Base-by-base conservation (phyloP, 2,797 vertebrate genomes). In the Microctenopoma lineatum region DNA sequence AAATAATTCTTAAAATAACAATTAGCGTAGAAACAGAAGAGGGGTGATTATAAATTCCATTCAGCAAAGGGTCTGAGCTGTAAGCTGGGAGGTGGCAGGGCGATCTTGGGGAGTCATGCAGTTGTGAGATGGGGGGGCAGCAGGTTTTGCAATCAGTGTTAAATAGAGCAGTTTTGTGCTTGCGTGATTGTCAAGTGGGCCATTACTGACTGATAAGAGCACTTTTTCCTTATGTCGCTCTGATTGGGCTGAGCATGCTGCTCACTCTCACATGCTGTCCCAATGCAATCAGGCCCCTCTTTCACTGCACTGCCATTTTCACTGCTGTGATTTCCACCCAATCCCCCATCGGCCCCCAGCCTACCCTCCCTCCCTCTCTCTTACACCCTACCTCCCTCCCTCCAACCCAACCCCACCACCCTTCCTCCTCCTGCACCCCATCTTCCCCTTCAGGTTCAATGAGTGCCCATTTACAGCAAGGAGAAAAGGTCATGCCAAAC, bases 171-270 rank as follows among this genome's bases (percentile, higher is more conserved):
- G 95, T 95, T 97, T 95, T 95, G 96, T 95, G 95, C 95, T 95
- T 96, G 95, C 96, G 95, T 98, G 96, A 98, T 98, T 98, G 96
- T 97, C 94, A 96, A 98, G 97, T 98, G 96, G 95, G 94, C 96
- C 94, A 97, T 98, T 98, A 96, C 94, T 94, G 90, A 89, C 94
- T 98, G 96, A 98, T 97, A 97, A 97, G 93, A 92, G 93, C 94
- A 85, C 86, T 94, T 94, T 95, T 80, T 90, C 81, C 89, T 87
- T 81, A 79, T 83, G 93, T 89, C 80, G 90, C 94, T 94, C 91
- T 98, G 96, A 98, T 98, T 98, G 96, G 94, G 90, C 94, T 92
- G 93, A 93, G 92, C 95, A 92, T 93, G 93, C 74, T 89, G 85
- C 87, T 73, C 92, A 90, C 90, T 94, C 94, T 95, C 92, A 87